Evolutionary conservation across 2,888 invertebrate species (phyloP), one percentile per base, ranked within the genome.

Genomic region (Nomada flava): DNA sequence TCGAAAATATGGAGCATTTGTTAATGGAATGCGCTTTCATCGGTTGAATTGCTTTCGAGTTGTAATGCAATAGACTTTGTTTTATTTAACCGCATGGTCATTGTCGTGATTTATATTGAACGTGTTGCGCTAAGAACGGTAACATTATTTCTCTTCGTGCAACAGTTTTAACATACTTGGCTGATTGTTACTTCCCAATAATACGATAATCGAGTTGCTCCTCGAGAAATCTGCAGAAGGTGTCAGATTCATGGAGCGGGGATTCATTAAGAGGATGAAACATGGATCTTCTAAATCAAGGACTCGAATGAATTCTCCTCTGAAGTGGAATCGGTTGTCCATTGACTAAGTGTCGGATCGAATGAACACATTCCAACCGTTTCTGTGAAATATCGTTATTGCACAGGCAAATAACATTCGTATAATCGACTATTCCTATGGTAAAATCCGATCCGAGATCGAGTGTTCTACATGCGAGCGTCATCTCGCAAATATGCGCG

Each of bases 401-500:
- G 64, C 69, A 62, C 36, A 15, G 63, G 13, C 50, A 60, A 55
- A 69, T 77, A 77, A 55, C 70, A 57, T 77, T 69, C 47, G 72
- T 47, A 74, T 78, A 83, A 83, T 83, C 78, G 63, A 11, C 83
- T 52, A 75, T 83, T 83, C 71, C 59, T 23, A 72, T 78, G 79
- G 72, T 59, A 75, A 81, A 72, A 59, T 62, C 63, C 70, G 74
- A 74, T 62, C 57, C 60, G 55, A 29, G 74, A 78, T 73, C 80
- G 72, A 73, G 64, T 59, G 76, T 72, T 64, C 80, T 57, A 77
- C 59, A 20, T 20, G 50, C 69, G 42, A 29, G 50, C 86, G 79
- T 88, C 88, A 86, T 73, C 76, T n/a, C 62, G 76, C 77, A 88
- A 86, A 79, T 83, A 88, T 88, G 87, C 81, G 75, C 62, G 74